Conservation (phyloP, 2,797 vertebrate genomes). For the Dipus sagitta region DNA sequence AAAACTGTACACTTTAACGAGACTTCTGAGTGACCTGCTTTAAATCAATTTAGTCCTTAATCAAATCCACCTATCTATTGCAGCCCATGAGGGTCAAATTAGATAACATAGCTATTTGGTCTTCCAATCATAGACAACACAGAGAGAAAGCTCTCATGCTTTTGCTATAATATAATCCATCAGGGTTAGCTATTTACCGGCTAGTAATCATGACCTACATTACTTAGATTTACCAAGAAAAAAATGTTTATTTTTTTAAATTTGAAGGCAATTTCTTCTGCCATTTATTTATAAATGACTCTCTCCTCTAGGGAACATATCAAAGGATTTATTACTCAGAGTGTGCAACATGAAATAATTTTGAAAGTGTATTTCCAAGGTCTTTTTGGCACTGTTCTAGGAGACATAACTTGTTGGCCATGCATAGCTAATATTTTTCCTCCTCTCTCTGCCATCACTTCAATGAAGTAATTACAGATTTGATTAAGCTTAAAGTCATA, state of each 20-base stretch:
- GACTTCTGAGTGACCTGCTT: slow-evolving; percentile 7
- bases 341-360: slow-evolving; percentile 34
- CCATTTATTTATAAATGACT: slow-evolving; percentile 50
- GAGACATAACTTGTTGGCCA: not conserved
- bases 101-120: slow-evolving; percentile 26
- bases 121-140: not conserved
- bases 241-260: not conserved
- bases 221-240: slow-evolving; percentile 28
- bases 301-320: not conserved
- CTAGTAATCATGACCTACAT: slow-evolving; percentile 22
- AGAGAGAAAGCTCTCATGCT: not conserved
- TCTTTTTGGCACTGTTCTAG: slow-evolving; percentile 10
- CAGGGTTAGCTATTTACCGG: not conserved
- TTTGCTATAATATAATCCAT: not conserved
- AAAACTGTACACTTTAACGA: not conserved
- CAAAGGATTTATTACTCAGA: not conserved
- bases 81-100: not conserved
- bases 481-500: not conserved
- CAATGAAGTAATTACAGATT: not conserved
- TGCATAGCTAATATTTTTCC: not conserved
- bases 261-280: slow-evolving; percentile 46
- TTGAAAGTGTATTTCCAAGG: slow-evolving; percentile 30
- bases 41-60: slow-evolving; percentile 1
- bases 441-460: not conserved
- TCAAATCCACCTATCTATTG: not conserved